Conservation (phyloP, 2,797 vertebrate species). For the Chrysocyon brachyurus region DNA sequence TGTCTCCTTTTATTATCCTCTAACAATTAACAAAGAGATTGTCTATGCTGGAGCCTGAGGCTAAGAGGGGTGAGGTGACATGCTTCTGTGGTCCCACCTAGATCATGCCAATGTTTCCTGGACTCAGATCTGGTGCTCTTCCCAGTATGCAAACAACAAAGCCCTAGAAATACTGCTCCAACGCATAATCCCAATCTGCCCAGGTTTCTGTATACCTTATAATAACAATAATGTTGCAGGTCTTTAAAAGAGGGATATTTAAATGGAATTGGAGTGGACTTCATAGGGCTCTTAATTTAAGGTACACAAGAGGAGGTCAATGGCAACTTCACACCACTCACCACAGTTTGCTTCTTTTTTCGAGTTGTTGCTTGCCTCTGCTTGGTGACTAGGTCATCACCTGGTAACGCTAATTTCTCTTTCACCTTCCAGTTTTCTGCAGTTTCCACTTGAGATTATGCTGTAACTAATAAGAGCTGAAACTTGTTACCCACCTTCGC, state of each 20-base stretch:
- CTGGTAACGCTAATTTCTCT: not conserved
- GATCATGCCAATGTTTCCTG: not conserved
- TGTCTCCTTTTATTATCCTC: not conserved
- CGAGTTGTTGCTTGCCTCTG: not conserved
- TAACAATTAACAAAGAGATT: slow-evolving; percentile 3
- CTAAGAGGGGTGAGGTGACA: not conserved
- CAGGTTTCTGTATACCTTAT: not conserved
- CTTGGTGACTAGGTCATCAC: not conserved
- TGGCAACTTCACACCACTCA: not conserved
- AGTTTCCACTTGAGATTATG: not conserved
- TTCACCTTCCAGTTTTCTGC: not conserved
- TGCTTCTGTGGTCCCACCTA: not conserved
- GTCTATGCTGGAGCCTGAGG: not conserved
- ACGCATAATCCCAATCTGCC: not conserved
- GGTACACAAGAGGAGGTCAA: not conserved
- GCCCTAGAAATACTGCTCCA: not conserved
- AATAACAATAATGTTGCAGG: not conserved
- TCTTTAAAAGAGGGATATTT: not conserved
- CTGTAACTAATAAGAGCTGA: not conserved
- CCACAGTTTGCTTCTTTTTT: not conserved
- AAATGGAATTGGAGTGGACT: not conserved
- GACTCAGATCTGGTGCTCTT: not conserved
- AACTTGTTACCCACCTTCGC: not conserved
- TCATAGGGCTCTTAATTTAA: not conserved
- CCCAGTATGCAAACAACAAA: not conserved